These are phyloP conservation scores for Physella acuta DNA, from an alignment of 1,140 invertebrate genomes.

Conservation along the genomic window DNA sequence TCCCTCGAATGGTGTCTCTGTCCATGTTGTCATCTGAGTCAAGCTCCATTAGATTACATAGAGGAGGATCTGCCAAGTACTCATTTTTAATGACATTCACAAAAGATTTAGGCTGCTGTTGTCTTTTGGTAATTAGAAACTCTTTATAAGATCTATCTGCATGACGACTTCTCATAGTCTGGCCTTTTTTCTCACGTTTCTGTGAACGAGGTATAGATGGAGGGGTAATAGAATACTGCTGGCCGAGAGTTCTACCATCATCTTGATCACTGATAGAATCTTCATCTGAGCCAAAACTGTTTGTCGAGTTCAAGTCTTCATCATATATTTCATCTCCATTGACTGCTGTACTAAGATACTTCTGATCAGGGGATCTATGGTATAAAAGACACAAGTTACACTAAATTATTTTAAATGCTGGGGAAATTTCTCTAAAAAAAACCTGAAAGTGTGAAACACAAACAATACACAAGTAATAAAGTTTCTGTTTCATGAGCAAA, in stretches of 20 bases:
- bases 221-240: conserved; percentile 17
- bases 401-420: too few species aligned
- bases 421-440: too few species aligned
- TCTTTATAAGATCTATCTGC: conserved; percentile 26
- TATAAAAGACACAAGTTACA: too few species aligned
- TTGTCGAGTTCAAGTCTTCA: too few species aligned
- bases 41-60: conserved; percentile 39
- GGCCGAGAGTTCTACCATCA: neutral
- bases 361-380: too few species aligned
- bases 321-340: too few species aligned
- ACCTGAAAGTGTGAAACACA: too few species aligned
- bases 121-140: conserved; percentile 31
- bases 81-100: conserved; percentile 45
- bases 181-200: conserved; percentile 19
- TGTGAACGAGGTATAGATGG: conserved; percentile 14
- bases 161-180: conserved; percentile 5
- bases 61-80: conserved; percentile 39
- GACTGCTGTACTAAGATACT: too few species aligned
- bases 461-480: too few species aligned
- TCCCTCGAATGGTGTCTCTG: conserved; percentile 35
- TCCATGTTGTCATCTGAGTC: conserved; percentile 51
- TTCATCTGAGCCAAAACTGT: conserved; percentile 6
- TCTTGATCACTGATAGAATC: conserved; percentile 21
- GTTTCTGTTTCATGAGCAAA: too few species aligned
- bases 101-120: conserved; percentile 26